phyloP scores from a whole-genome alignment of 2,797 vertebrate genomes.

The Potorous gilbertii region DNA sequence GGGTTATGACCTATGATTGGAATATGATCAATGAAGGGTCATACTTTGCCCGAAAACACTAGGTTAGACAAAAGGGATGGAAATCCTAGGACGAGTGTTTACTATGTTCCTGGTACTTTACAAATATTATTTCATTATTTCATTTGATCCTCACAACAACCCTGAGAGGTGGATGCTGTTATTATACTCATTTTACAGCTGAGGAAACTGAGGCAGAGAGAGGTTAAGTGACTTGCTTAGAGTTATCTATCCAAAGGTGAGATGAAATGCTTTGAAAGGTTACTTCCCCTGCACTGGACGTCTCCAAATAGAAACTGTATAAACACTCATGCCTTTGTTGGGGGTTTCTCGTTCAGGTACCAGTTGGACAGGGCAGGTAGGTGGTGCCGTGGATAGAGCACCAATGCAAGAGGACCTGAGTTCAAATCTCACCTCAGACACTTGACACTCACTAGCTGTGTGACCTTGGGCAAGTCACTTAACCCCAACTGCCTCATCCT shows the following conservation, averaged over 20 bases:
- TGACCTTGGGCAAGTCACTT: too few relatives aligned
- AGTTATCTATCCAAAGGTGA: not conserved
- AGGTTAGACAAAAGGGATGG: not conserved
- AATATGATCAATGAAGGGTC: not conserved
- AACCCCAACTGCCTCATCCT: too few relatives aligned
- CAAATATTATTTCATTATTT: not conserved
- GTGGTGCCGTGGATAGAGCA: too few relatives aligned
- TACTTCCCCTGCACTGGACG: not conserved
- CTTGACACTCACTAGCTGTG: too few relatives aligned
- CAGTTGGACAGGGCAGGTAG: not conserved
- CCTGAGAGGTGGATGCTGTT: not conserved
- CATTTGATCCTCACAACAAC: not conserved
- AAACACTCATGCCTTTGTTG: not conserved
- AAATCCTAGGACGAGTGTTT: not conserved
- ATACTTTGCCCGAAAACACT: not conserved
- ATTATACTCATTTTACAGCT: not conserved
- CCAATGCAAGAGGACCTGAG: too few relatives aligned
- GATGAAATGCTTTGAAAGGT: not conserved
- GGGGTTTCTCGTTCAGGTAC: not conserved
- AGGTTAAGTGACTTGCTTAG: not conserved
- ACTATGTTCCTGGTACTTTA: not conserved
- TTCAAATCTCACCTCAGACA: too few relatives aligned
- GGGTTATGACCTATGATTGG: not conserved
- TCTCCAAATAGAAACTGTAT: not conserved
- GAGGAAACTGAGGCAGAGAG: not conserved